Conservation (phyloP, 2,888 invertebrate genomes). For the Spisula solida region DNA sequence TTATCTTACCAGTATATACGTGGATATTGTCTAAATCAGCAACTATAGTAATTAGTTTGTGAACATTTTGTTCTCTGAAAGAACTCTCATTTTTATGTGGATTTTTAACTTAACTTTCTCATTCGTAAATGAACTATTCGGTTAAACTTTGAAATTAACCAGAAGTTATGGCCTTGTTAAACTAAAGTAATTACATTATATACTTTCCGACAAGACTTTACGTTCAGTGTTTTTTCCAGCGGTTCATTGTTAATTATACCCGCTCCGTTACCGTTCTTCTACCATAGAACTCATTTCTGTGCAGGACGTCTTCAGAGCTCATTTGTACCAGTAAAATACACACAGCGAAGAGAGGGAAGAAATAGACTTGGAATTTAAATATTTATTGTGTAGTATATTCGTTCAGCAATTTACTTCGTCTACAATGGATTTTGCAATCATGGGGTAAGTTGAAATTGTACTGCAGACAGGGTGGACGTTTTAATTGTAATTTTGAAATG, state of each 20-base stretch:
- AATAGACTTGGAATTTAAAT: background rate
- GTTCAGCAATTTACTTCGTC: background rate
- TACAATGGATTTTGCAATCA: slow-evolving; percentile 15
- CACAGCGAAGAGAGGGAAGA: background rate
- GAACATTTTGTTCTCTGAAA: background rate
- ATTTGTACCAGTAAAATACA: background rate
- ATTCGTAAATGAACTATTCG: background rate
- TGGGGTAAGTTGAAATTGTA: slow-evolving; percentile 1
- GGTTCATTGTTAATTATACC: slow-evolving; percentile 8
- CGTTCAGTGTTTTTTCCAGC: background rate
- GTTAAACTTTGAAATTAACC: background rate
- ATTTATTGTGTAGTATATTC: slow-evolving; percentile 5
- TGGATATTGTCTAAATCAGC: background rate
- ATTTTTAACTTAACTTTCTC: background rate
- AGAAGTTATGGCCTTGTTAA: background rate
- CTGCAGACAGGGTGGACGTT: background rate
- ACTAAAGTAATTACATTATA: background rate
- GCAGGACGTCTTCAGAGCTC: background rate
- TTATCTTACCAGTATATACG: background rate
- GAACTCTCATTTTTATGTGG: background rate
- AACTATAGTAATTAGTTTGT: background rate
- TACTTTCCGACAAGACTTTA: background rate
- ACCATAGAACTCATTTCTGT: background rate
- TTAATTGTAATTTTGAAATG: background rate
- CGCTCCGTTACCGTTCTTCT: background rate